phyloP scores from a whole-genome alignment of 2,113 vertebrate genomes.

The Puffinus mauretanicus region DNA sequence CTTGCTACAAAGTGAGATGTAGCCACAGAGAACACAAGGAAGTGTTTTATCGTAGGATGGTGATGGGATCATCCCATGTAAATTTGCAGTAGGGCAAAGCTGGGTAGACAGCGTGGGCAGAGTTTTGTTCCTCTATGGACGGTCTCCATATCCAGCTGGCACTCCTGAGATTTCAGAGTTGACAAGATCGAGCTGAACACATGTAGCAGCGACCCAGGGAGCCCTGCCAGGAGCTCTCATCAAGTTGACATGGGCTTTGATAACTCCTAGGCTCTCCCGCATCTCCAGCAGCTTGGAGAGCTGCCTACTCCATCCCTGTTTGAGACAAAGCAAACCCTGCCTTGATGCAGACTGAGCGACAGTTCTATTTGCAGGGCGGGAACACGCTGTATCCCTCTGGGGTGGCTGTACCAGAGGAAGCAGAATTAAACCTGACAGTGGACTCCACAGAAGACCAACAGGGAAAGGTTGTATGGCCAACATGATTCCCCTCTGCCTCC shows the following conservation, averaged over 20 bases:
- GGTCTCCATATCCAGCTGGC: not conserved
- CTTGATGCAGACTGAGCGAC: fast-evolving
- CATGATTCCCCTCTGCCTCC: not conserved
- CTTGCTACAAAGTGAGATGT: not conserved
- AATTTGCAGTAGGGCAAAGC: not conserved
- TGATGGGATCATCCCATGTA: not conserved
- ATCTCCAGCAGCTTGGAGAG: not conserved
- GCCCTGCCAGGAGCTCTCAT: constrained; percentile 31
- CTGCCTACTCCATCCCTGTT: not conserved
- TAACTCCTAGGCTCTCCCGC: not conserved
- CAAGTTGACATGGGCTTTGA: not conserved
- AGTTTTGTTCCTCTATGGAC: not conserved
- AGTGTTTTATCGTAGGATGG: not conserved
- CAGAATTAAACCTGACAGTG: constrained; percentile 3
- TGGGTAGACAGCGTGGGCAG: not conserved
- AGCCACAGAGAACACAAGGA: not conserved
- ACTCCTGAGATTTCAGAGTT: not conserved
- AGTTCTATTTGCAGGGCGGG: not conserved
- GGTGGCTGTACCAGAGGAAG: not conserved
- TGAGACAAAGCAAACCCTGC: not conserved
- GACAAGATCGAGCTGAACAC: not conserved
- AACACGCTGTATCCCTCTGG: not conserved
- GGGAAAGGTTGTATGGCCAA: not conserved
- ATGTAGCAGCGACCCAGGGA: not conserved
- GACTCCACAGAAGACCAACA: not conserved